These are phyloP conservation scores for Paradoxurus hermaphroditus DNA, from an alignment of 2,113 vertebrate species.

Conservation along the genomic window DNA sequence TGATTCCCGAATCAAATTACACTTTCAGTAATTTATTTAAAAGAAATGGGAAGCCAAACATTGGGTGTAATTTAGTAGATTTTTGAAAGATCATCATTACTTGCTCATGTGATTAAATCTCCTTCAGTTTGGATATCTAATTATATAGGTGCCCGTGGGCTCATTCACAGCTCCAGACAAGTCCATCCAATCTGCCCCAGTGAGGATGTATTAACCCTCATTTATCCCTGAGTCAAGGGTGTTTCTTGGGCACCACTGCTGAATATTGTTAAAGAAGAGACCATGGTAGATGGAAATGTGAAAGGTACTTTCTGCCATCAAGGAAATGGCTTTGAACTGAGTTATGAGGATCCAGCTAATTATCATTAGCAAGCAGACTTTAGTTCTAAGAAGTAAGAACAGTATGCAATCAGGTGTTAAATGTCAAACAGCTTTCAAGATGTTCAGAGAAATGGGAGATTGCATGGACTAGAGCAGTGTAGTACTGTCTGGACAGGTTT, in stretches of 20 bases:
- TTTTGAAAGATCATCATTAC: slow-evolving; percentile 26
- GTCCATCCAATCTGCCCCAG: not conserved
- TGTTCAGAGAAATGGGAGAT: not conserved
- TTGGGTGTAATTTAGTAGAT: slow-evolving; percentile 7
- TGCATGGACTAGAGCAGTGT: not conserved
- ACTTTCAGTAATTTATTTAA: slow-evolving; percentile 39
- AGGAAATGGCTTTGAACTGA: not conserved
- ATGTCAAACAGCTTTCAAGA: not conserved
- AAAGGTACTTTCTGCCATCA: not conserved
- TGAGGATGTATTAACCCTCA: not conserved
- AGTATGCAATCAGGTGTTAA: not conserved
- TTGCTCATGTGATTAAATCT: not conserved
- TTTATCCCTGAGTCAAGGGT: not conserved
- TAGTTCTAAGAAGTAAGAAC: not conserved
- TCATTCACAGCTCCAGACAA: not conserved
- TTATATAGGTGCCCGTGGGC: not conserved
- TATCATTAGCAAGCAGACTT: not conserved
- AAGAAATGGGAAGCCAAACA: slow-evolving; percentile 20
- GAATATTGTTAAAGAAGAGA: not conserved
- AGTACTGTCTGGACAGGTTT: not conserved
- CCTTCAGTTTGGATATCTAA: not conserved
- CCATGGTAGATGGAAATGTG: not conserved
- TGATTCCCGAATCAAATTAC: slow-evolving; percentile 56
- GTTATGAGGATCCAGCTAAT: not conserved
- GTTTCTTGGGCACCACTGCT: not conserved